phyloP scores from a whole-genome alignment of 2,888 invertebrate genomes.

The Drosophila lacicola region DNA sequence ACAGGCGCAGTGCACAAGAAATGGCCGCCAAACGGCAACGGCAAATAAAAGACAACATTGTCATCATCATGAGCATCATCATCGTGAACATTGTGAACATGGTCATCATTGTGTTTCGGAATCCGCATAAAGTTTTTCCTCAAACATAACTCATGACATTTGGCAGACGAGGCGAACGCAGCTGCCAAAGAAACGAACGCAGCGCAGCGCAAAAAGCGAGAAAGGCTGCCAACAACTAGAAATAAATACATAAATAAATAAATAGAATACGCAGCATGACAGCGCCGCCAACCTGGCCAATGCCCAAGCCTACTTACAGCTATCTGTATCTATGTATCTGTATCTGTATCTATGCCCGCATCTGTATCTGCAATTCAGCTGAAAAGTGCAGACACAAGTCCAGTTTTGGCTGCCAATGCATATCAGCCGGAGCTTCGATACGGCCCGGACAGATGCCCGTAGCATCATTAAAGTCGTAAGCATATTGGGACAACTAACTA shows the following conservation, averaged over 20 bases:
- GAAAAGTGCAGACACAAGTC: constrained; percentile 48
- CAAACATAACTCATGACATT: constrained; percentile 78
- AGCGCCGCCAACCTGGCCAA: constrained; percentile 58
- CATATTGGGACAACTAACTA: neutral
- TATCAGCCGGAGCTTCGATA: constrained; percentile 11
- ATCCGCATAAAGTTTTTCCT: constrained; percentile 52
- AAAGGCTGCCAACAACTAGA: constrained; percentile 59
- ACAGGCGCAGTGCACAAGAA: constrained; percentile 77
- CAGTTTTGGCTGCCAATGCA: constrained; percentile 41
- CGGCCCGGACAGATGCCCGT: constrained; percentile 9
- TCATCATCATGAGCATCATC: constrained; percentile 14
- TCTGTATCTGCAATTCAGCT: constrained; percentile 26
- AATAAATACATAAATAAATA: constrained; percentile 68
- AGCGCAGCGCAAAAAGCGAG: constrained; percentile 50
- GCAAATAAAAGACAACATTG: constrained; percentile 54
- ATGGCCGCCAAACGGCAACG: constrained; percentile 68
- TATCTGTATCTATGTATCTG: constrained; percentile 12
- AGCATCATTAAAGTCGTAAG: constrained; percentile 13
- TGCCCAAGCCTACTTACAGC: constrained; percentile 18
- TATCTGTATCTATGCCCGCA: constrained; percentile 11
- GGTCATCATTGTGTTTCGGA: constrained; percentile 34
- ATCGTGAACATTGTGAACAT: constrained; percentile 14
- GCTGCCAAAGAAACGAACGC: constrained; percentile 58
- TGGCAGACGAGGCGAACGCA: constrained; percentile 63
- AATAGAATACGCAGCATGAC: constrained; percentile 66